phyloP scores from a whole-genome alignment of 2,113 vertebrate species.

The Notarius lentiginosus region DNA sequence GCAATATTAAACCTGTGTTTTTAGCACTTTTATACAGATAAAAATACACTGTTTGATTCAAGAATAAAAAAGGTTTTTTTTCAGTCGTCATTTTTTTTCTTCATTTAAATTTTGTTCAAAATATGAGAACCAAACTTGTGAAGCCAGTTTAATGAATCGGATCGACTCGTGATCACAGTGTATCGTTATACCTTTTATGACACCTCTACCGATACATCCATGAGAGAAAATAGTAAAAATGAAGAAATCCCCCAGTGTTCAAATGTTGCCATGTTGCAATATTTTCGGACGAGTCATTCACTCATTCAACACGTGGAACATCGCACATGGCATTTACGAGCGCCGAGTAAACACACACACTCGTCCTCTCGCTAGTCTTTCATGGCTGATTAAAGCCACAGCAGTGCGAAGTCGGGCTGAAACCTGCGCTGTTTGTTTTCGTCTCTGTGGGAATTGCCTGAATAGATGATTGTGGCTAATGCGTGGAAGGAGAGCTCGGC shows the following conservation, averaged over 20 bases:
- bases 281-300: background rate
- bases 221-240: background rate
- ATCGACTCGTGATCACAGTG: background rate
- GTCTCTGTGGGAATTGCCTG: slow-evolving; percentile 38
- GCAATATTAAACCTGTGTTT: background rate
- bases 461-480: slow-evolving; percentile 36
- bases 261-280: background rate
- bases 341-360: background rate
- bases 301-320: background rate
- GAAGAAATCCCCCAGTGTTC: background rate
- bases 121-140: background rate
- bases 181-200: background rate
- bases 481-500: slow-evolving; percentile 15
- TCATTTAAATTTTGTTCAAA: background rate
- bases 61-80: background rate
- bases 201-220: background rate
- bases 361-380: background rate
- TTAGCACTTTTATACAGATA: background rate
- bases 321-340: background rate
- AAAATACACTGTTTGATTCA: background rate
- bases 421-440: slow-evolving; percentile 12
- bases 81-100: background rate
- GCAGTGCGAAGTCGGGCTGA: slow-evolving; percentile 3
- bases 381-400: slow-evolving; percentile 10
- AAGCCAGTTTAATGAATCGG: background rate